A percentile compares a stretch with the other conserved stretches of the same genome.
phyloP scores from a whole-genome alignment of 2,113 vertebrate genomes.

The Pluvianellus socialis region DNA sequence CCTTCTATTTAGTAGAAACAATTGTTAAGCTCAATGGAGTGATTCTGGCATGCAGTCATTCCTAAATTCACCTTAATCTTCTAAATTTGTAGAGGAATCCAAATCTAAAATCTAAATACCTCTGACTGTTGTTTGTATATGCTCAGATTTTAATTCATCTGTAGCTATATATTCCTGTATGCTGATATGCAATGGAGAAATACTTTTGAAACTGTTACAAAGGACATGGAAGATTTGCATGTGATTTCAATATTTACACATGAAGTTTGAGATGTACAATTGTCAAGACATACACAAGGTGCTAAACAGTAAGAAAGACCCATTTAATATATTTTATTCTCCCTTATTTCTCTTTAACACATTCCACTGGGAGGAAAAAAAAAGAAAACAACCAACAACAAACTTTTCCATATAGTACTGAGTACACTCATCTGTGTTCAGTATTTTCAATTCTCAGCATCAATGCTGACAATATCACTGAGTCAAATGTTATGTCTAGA shows the following conservation, averaged over 20 bases:
- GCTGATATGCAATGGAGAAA: not conserved
- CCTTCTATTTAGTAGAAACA: not conserved
- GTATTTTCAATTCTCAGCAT: not conserved
- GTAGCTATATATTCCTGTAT: not conserved
- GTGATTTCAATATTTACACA: rapidly evolving
- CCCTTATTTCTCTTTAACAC: not conserved
- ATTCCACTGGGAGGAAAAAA: rapidly evolving
- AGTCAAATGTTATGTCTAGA: slow-evolving; percentile 24
- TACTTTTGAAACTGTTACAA: not conserved
- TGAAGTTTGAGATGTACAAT: not conserved
- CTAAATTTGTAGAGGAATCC: not conserved
- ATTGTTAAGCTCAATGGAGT: not conserved
- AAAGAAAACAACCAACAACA: not conserved
- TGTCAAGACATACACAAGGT: not conserved
- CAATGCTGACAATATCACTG: not conserved
- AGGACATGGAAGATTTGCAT: rapidly evolving
- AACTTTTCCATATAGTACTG: not conserved
- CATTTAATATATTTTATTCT: not conserved
- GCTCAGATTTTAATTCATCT: not conserved
- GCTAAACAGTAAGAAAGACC: not conserved
- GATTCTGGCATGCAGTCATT: not conserved
- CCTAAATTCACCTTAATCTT: not conserved
- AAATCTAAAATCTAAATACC: not conserved
- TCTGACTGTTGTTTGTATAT: not conserved
- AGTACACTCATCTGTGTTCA: not conserved